Conservation (phyloP, 2,888 invertebrate species). For the Smittia sp. region DNA sequence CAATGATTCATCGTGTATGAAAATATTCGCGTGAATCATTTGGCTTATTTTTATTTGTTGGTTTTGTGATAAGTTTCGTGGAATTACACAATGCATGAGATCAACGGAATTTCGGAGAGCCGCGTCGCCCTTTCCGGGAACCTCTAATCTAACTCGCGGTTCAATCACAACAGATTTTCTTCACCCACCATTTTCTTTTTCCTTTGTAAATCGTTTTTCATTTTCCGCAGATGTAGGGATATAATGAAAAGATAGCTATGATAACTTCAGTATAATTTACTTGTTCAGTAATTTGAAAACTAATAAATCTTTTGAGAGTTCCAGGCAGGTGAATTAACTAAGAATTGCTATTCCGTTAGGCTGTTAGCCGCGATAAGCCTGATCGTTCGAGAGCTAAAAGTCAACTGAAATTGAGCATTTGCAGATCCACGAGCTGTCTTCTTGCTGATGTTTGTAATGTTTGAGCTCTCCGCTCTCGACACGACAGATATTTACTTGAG, state of each 20-base stretch:
- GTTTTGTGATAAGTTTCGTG: no score
- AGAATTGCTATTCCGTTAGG: conserved; percentile 29
- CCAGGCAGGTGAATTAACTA: neutral
- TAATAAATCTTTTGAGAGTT: neutral
- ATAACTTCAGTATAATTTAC: neutral
- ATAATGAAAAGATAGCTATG: no score
- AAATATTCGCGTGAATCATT: no score
- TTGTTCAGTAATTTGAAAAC: neutral
- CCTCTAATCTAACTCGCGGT: neutral
- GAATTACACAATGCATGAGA: no score
- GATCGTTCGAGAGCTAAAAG: conserved; percentile 40
- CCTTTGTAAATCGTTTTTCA: neutral
- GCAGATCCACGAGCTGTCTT: neutral
- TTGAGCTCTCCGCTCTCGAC: no score
- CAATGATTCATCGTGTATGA: no score
- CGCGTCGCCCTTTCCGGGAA: no score
- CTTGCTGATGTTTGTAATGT: no score
- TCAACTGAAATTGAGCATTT: conserved; percentile 28
- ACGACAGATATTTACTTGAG: no score
- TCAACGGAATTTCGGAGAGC: neutral
- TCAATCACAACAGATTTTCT: neutral
- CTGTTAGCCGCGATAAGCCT: conserved; percentile 7
- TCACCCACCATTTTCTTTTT: conserved; percentile 9
- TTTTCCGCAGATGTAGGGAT: conserved; percentile 5
- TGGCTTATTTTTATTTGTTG: no score